Evolutionary conservation across 2,797 vertebrate genomes (phyloP), one percentile per base, ranked within the genome.

Genomic region (Smutsia gigantea): DNA sequence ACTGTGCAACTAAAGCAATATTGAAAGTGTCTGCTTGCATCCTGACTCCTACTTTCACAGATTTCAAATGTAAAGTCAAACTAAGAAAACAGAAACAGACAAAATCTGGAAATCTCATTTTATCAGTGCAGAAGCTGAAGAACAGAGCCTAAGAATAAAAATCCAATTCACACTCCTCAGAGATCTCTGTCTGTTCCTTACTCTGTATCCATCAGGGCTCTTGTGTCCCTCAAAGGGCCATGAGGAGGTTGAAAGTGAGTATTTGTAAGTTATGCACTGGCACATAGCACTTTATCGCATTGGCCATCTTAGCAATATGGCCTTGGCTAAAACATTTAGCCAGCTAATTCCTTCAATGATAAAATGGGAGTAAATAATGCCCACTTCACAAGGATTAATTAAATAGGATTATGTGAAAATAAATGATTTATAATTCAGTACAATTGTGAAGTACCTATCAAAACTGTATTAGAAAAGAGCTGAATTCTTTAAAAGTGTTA

Each of bases 61-160:
- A 93, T 75, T 92, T 51, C 10, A 81, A 92, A 69, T 55, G 55
- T 93, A 14, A 79, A 59, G 75, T 37, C 51, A 34, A 29, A 77
- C 34, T 77, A 55, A 69, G 34, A 21, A 53, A 78, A 78, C 25
- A 4, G 51, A 79, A 71, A 79, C 15, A 64, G 46, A 84, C 71
- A 92, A 85, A 90, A 79, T 21, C 63, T 71, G 42, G 42, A 89
- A 78, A 89, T 39, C 46, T 46, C 86, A 78, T 55, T 69, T 85
- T 69, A 51, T 71, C 7, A 11, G 55, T 46, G 19, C 7, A 78
- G 27, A 78, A 84, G 18, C 21, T 71, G 53, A 78, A 88, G 63
- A 84, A 72, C 23, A 77, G 10, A 21, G 25, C 7, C 42, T 18
- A 57, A 55, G 34, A 37, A 34, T 82, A 34, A 75, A 72, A 49